Base-by-base conservation (phyloP, 2,113 vertebrate genomes). In the Chelonoidis abingdonii region DNA sequence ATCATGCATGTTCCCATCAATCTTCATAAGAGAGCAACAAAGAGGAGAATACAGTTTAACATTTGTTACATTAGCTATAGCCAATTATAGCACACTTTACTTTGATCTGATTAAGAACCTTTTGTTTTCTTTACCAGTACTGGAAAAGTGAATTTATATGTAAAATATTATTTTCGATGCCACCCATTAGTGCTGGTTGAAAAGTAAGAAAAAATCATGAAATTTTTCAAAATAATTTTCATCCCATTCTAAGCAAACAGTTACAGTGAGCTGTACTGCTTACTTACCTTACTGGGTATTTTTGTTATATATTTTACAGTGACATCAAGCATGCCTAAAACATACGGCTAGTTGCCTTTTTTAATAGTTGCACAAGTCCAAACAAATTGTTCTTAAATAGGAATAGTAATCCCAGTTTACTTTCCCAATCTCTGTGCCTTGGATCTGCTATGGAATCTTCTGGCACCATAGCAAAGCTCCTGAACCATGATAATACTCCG, bases 1-100 rank as follows among this genome's bases (percentile, higher is more conserved):
- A 29, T 88, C 84, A 81, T 1, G 1, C 76, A 89, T 89, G 88
- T 84, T 90, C n/a, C 69, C 83, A 72, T 41, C 31, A n/a, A 27
- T 89, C 93, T 93, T 52, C 22, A 72, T 69, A 86, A 87, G 54
- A 21, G 9, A n/a, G 83, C 35, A 65, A 87, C 16, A 54, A 89
- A 53, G 53, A 90, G 14, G 47, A 47, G 92, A 95, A 86, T 44
- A 14, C 49, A 87, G 54, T 50, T 94, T 57, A 83, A 84, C 31
- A 53, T 24, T 87, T 93, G 44, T 16, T 78, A 3, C 80, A 50
- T 8, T 81, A 89, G 9, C 21, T 93, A 19, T 0, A 82, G 47
- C 3, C 25, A 94, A 84, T 3, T n/a, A 35, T 4, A 84, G 19
- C 17, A 59, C 16, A 52, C 5, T 35, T 57, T 82, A 17, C 16